Evolutionary conservation across 2,888 invertebrate species (phyloP), one percentile per base, ranked within the genome.

Genomic region (Drosophila buzzatii): DNA sequence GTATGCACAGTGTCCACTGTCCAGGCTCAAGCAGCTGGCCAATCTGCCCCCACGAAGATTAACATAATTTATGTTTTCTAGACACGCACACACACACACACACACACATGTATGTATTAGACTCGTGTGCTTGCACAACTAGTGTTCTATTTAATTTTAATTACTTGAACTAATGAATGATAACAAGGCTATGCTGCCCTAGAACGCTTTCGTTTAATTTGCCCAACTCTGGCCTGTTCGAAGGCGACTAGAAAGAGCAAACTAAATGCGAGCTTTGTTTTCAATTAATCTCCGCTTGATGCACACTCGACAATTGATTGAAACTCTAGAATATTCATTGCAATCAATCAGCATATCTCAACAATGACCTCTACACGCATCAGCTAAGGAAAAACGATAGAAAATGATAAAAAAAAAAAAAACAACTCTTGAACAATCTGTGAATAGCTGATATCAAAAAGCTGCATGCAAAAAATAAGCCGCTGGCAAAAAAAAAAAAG

Each of bases 401-500:
- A 69, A 71, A 79, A 69, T 70, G 76, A 63, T 70, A 59, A 61
- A 51, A 51, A 51, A 51, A 47, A 70, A 73, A 76, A 51, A 51
- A 47, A 68, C 69, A 76, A 69, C 79, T 76, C 56, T 79, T 71
- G 68, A 82, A 76, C 70, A 85, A 85, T 72, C 73, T 70, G 63
- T 23, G 55, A 62, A 73, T 45, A 41, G 57, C 41, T 31, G 31
- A 39, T 27, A 61, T 39, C 53, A 27, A 37, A 55, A 56, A 18
- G 45, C 33, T 37, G 56, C 14, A 65, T 45, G 39, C 18, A 67
- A 64, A 45, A 76, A 62, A 68, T 52, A 27, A 10, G 47, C 45
- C 45, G 23, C 14, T 23, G 45, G 23, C 45, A 18, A 7, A 9
- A 33, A 9, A 35, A 9, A 37, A 33, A 56, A 27, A 16, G 31